Evolutionary conservation across 2,888 invertebrate species (phyloP), one percentile per base, ranked within the genome.

Genomic region (Cynaeus angustus): DNA sequence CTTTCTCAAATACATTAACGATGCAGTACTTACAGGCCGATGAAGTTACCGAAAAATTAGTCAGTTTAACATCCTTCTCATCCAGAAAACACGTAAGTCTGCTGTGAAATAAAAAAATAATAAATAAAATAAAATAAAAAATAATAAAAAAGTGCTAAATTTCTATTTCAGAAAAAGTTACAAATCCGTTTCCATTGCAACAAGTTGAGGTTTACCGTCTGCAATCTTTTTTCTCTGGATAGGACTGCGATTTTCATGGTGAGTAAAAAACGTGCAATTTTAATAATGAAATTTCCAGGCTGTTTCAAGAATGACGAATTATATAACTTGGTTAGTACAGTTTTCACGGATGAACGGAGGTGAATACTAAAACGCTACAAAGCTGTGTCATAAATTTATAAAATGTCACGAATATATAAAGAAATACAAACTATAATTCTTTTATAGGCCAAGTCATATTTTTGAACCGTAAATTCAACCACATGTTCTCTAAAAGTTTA

Each of bases 281-380:
- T n/a, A 37, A n/a, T 37, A 37, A 37, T n/a, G n/a, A 37, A 37
- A 37, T 37, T 21, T 21, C n/a, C 21, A 37, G 37, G 8, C 9
- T 37, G 37, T 37, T 37, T 8, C 37, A 37, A 7, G 37, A n/a
- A 37, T 37, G 37, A n/a, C 37, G 8, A n/a, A 8, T 37, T 37
- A 37, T n/a, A 37, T 37, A 8, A 37, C 37, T 8, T 37, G 37
- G 37, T 37, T 37, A 37, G n/a, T 37, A 37, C 37, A 37, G 37
- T 37, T 37, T 37, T 37, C 37, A n/a, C 37, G 37, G 37, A 37
- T 37, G 37, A n/a, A 6, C 1, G n/a, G 37, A 37, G 37, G n/a
- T 37, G n/a, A n/a, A 37, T 8, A 37, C 37, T 21, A 21, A n/a
- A 21, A 21, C 21, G 21, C 4, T 21, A 21, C 4, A n/a, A n/a